These are phyloP conservation scores for Lomographa bimaculata DNA, from an alignment of 2,888 invertebrate genomes.

Conservation along the genomic window DNA sequence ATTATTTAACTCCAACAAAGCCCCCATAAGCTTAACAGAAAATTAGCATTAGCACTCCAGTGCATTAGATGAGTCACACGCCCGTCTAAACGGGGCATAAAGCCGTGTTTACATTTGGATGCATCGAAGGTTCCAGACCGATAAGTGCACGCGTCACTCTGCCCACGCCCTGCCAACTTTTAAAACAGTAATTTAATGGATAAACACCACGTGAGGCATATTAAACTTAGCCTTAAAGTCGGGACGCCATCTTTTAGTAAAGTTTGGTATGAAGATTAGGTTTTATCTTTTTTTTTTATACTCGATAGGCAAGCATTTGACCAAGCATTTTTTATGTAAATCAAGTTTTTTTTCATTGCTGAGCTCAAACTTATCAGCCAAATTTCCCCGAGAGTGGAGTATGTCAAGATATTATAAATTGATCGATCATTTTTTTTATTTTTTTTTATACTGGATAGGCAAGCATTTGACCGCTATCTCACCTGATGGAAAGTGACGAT, in stretches of 20 bases:
- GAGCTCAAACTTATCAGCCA: too few relatives aligned
- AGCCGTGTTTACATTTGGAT: constrained; percentile 33
- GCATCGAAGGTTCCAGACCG: constrained; percentile 27
- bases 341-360: too few relatives aligned
- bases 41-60: constrained; percentile 19
- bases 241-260: constrained; percentile 14
- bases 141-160: constrained; percentile 38
- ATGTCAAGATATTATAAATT: too few relatives aligned
- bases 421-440: too few relatives aligned
- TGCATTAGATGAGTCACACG: constrained; percentile 27
- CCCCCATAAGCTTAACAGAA: constrained; percentile 12
- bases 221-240: constrained; percentile 19
- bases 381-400: too few relatives aligned
- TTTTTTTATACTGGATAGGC: too few relatives aligned
- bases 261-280: too few relatives aligned
- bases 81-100: constrained; percentile 29
- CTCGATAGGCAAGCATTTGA: too few relatives aligned
- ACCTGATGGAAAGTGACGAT: too few relatives aligned
- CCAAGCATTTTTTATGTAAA: too few relatives aligned
- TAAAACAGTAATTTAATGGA: constrained; percentile 29
- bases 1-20: constrained; percentile 5
- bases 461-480: too few relatives aligned
- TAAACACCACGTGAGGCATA: constrained; percentile 27
- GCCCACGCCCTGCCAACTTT: constrained; percentile 41
- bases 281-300: too few relatives aligned